Evolutionary conservation across 2,113 vertebrate genomes (phyloP).

Genomic region (Zosterops hypoxanthus): DNA sequence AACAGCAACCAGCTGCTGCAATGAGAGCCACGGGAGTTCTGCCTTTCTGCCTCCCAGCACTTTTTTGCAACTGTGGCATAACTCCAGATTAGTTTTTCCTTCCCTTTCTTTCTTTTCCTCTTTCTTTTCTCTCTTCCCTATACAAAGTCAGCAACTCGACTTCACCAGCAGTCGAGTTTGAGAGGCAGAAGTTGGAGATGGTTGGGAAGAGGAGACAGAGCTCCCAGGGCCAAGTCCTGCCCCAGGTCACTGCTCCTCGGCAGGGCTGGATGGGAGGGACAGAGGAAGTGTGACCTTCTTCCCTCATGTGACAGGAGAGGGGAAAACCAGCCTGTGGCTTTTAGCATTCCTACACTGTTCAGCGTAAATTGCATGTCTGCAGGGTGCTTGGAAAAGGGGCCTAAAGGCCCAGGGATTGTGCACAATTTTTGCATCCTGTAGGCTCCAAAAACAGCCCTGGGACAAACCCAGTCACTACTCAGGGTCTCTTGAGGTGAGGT

Average conservation of each 20-base stretch:
- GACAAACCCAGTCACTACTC: neutral
- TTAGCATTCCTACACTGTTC: neutral
- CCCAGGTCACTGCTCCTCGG: neutral
- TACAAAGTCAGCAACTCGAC: neutral
- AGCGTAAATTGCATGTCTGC: neutral
- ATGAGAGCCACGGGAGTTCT: neutral
- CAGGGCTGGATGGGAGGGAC: neutral
- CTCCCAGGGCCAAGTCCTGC: neutral
- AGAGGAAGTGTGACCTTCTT: neutral
- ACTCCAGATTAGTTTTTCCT: neutral
- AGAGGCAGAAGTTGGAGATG: neutral
- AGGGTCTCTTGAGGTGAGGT: neutral
- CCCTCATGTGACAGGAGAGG: neutral
- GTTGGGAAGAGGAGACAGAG: neutral
- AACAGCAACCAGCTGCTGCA: neutral
- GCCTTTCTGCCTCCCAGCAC: neutral
- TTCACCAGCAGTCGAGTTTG: neutral
- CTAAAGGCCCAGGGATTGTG: neutral
- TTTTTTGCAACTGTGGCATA: neutral
- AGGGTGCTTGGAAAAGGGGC: neutral
- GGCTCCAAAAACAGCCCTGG: neutral
- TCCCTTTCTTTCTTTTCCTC: conserved; percentile 28
- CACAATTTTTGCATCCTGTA: neutral
- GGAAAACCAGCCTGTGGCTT: neutral
- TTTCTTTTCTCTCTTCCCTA: neutral